These are phyloP conservation scores for Hirudo medicinalis DNA, from an alignment of 1,140 invertebrate species.

Conservation along the genomic window DNA sequence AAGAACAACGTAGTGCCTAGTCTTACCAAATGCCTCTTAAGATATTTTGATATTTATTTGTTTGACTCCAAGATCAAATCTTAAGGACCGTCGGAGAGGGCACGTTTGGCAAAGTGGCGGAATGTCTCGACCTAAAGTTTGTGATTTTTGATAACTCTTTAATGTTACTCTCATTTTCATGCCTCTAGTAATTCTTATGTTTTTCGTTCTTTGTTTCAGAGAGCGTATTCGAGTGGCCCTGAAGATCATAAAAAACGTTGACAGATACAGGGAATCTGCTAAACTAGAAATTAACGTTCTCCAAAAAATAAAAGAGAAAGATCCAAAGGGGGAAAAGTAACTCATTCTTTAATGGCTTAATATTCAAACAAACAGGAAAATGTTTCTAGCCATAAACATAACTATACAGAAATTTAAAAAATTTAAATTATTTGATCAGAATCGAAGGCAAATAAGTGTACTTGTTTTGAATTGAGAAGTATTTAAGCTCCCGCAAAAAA, in stretches of 20 bases:
- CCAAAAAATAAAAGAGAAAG: slow-evolving; percentile 82
- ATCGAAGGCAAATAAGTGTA: too few species aligned
- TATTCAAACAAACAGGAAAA: too few species aligned
- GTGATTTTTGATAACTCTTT: background rate
- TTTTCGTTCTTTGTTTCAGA: background rate
- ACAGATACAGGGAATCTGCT: slow-evolving; percentile 97
- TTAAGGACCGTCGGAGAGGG: slow-evolving; percentile 23
- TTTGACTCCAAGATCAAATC: slow-evolving; percentile 19
- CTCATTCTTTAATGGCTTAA: slow-evolving; percentile 38
- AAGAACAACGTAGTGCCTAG: background rate
- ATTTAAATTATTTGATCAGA: too few species aligned
- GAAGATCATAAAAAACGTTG: slow-evolving; percentile 99
- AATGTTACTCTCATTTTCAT: too few species aligned
- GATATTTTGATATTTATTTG: slow-evolving; percentile 2
- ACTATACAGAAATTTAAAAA: too few species aligned
- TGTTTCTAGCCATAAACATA: too few species aligned
- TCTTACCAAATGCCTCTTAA: background rate
- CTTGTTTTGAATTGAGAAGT: too few species aligned
- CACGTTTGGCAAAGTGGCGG: slow-evolving; percentile 23
- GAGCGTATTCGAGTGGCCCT: slow-evolving; percentile 55
- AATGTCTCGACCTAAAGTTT: slow-evolving; percentile 20
- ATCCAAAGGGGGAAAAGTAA: slow-evolving; percentile 87
- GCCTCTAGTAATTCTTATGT: background rate
- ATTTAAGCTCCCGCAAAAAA: too few species aligned
- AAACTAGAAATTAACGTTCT: slow-evolving; percentile 97